Conservation (phyloP, 2,888 invertebrate genomes). For the Amphipoea lucens region DNA sequence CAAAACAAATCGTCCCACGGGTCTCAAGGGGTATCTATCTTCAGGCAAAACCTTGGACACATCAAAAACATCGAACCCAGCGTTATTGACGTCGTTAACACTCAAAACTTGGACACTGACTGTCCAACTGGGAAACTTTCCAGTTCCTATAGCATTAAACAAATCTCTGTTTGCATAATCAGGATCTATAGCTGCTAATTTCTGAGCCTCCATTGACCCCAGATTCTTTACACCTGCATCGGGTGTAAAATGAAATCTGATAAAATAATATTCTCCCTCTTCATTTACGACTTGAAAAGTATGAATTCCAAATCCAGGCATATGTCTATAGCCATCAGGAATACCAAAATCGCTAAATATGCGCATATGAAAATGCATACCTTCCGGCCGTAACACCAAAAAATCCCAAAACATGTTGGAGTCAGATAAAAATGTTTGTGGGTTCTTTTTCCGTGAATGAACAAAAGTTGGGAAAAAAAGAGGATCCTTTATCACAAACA, state of each 20-base stretch:
- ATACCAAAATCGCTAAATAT: constrained; percentile 96
- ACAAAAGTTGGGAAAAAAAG: constrained; percentile 96
- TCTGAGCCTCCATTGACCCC: constrained; percentile 90
- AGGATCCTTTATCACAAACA: constrained; percentile 96
- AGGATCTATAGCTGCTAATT: constrained; percentile 93
- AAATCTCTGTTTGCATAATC: constrained; percentile 96
- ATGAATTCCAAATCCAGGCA: constrained; percentile 98
- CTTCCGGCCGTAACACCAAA: constrained; percentile 94
- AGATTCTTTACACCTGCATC: constrained; percentile 96
- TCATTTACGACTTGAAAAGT: constrained; percentile 96
- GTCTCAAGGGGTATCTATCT: constrained; percentile 94
- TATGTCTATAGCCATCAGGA: constrained; percentile 96
- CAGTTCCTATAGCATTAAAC: constrained; percentile 94
- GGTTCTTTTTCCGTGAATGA: constrained; percentile 97
- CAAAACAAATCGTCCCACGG: constrained; percentile 94
- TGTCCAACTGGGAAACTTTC: constrained; percentile 93
- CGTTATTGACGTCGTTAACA: constrained; percentile 93
- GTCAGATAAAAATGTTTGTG: constrained; percentile 95
- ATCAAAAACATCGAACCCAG: constrained; percentile 96
- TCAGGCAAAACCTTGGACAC: constrained; percentile 95
- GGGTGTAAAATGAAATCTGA: constrained; percentile 97
- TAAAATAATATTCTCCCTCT: constrained; percentile 92
- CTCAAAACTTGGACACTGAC: constrained; percentile 95
- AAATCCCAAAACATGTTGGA: constrained; percentile 98
- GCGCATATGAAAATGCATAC: constrained; percentile 94